phyloP scores from a whole-genome alignment of 2,888 invertebrate genomes.

The Lasioglossum marginatum region DNA sequence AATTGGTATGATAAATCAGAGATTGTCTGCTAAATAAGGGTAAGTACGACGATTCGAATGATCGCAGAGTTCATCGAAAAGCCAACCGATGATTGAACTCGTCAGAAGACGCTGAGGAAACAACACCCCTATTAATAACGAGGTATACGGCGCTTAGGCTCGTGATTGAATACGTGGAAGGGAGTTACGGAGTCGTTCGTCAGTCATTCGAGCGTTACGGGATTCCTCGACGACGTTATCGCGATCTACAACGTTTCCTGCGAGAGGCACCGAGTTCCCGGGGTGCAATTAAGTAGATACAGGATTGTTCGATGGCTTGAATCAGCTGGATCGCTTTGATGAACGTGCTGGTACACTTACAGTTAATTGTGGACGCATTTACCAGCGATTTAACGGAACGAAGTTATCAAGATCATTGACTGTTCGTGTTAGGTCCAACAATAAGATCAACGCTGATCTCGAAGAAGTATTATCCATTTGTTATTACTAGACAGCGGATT shows the following conservation, averaged over 20 bases:
- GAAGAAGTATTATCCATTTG: background rate
- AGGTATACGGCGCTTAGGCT: background rate
- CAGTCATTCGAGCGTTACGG: conserved; percentile 7
- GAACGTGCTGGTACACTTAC: background rate
- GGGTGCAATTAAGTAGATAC: conserved; percentile 15
- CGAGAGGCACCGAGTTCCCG: background rate
- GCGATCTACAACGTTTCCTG: background rate
- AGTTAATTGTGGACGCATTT: background rate
- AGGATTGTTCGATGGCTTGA: background rate
- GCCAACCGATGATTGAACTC: background rate
- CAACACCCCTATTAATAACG: conserved; percentile 3
- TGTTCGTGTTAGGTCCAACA: background rate
- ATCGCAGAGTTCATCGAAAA: background rate
- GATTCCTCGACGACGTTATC: conserved; percentile 12
- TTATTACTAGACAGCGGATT: no score
- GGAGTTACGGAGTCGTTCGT: conserved; percentile 8
- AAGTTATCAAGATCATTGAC: background rate
- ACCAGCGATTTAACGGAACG: background rate
- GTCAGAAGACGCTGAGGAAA: background rate
- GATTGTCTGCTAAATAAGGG: no score
- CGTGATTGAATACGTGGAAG: conserved; percentile 7
- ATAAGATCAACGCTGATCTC: background rate
- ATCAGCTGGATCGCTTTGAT: background rate
- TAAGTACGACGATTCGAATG: no score
- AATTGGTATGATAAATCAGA: no score